Conservation (phyloP, 2,797 vertebrate species). For the Sebastes ruberrimus region DNA sequence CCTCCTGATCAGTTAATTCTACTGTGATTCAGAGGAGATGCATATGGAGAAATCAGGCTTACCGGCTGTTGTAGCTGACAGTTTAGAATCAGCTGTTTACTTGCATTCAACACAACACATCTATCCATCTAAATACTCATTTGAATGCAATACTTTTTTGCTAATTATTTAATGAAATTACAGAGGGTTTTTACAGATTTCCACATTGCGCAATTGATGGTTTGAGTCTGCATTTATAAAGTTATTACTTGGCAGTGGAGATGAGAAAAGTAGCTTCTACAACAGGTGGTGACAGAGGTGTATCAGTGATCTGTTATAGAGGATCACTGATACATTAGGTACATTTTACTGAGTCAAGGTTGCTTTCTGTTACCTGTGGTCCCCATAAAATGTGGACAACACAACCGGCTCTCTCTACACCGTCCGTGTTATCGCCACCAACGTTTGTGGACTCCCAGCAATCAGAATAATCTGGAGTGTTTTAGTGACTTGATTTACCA, state of each 20-base stretch:
- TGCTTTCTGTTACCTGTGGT: neutral
- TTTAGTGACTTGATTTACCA: slow-evolving; percentile 30
- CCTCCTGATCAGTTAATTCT: slow-evolving; percentile 3
- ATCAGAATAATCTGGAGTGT: slow-evolving; percentile 28
- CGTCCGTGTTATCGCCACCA: neutral
- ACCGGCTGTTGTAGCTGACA: slow-evolving; percentile 56
- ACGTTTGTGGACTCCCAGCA: neutral
- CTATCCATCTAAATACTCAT: neutral
- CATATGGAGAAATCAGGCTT: slow-evolving; percentile 25
- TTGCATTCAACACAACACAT: neutral
- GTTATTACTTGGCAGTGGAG: neutral
- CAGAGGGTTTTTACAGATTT: neutral
- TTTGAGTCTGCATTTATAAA: neutral
- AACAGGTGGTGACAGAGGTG: neutral
- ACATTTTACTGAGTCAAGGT: neutral
- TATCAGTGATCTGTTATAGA: neutral
- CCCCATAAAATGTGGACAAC: neutral
- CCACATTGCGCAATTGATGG: neutral
- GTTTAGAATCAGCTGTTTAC: slow-evolving; percentile 21
- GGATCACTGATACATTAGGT: neutral
- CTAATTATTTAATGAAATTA: neutral
- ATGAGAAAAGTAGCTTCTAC: neutral
- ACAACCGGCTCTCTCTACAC: neutral
- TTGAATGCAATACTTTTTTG: neutral
- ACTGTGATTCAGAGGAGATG: slow-evolving; percentile 15